Evolutionary conservation across 2,113 vertebrate species (phyloP).

Genomic region (Chloebia gouldiae): DNA sequence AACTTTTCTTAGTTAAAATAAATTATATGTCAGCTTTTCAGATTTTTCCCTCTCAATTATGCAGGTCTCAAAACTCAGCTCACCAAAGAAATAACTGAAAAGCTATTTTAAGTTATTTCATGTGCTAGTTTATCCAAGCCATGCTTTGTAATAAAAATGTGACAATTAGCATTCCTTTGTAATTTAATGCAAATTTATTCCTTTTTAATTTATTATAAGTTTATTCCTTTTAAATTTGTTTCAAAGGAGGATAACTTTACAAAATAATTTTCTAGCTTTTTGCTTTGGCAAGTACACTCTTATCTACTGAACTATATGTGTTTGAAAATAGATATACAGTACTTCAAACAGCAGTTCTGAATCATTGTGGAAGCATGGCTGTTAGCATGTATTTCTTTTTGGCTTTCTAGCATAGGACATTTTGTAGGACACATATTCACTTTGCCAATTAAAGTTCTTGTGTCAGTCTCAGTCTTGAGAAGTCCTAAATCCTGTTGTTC

Average conservation of each 20-base stretch:
- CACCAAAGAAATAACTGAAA: neutral
- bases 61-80: neutral
- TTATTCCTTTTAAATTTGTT: neutral
- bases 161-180: constrained; percentile 44
- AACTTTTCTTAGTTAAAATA: neutral
- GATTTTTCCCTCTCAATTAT: neutral
- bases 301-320: neutral
- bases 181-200: neutral
- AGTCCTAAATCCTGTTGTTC: neutral
- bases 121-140: neutral
- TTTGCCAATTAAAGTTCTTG: neutral
- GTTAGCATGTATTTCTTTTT: neutral
- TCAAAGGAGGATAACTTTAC: neutral
- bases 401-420: neutral
- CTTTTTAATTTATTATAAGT: neutral
- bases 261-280: constrained; percentile 12
- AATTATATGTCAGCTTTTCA: neutral
- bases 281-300: neutral
- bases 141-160: constrained; percentile 43
- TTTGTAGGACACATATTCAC: neutral
- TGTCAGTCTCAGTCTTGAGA: neutral
- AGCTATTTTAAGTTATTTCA: constrained; percentile 16
- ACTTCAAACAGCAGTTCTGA: constrained; percentile 18
- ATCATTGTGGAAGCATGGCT: neutral
- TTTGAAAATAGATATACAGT: neutral